Base-by-base conservation (phyloP, 2,888 invertebrate species). In the Caenorhabditis angaria region DNA sequence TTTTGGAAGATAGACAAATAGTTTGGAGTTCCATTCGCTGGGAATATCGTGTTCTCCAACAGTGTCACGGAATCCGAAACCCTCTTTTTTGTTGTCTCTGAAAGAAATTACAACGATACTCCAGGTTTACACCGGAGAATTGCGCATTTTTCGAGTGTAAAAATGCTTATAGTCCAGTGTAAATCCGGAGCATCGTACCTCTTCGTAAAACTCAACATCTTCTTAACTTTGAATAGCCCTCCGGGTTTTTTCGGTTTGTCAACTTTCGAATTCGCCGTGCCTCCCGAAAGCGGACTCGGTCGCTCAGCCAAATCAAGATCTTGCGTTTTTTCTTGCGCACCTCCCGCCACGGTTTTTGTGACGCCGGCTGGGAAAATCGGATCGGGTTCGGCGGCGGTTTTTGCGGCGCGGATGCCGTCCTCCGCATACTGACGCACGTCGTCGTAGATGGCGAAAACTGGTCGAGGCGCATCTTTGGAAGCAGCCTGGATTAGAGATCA, bases 1-100 rank as follows among this genome's bases (percentile, higher is more conserved):
- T 12, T 65, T 65, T 29, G 65, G 70, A 24, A 70, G 51, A 32
- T 22, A 51, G 20, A 70, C 70, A 41, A 70, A 70, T 12, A 70
- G 63, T 29, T 61, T 50, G 5, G 70, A 60, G 51, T 70, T 70
- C 70, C 70, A 70, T 20, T 48, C 55, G 28, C 50, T 53, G 12
- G 70, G 70, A 8, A 70, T 61, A 35, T 70, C 70, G 8, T 58
- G 56, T 27, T 70, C 70, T 12, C 41, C 41, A 41, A 41, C 41
- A 6, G 41, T 41, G 41, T 41, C 41, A 14, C 41, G 41, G 18
- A 41, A 41, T 3, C 41, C 41, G 18, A 41, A 41, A 41, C 41
- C 41, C 14, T 41, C 18, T 18, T 41, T 18, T 32, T n/a, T n/a
- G n/a, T 10, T 32, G 5, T 32, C 32, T 41, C 41, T 41, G 41